Evolutionary conservation across 1,140 invertebrate species (phyloP).

Genomic region (Penaeus japonicus): DNA sequence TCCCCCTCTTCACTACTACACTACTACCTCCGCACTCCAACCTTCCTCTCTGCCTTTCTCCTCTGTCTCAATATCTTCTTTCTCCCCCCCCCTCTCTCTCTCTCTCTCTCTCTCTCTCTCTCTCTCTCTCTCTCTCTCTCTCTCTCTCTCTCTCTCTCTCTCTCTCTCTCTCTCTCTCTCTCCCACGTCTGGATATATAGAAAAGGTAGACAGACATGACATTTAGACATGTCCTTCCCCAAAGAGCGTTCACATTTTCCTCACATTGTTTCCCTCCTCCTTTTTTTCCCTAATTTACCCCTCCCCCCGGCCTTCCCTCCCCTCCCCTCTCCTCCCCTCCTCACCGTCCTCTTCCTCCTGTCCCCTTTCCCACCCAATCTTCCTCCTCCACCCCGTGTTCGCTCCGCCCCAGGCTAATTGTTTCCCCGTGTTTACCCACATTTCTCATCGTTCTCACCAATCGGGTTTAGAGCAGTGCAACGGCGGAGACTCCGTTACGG

Average conservation of each 20-base stretch:
- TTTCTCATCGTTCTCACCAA: too few species aligned
- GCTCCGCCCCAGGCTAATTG: too few species aligned
- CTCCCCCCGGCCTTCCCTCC: background rate
- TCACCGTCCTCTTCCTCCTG: background rate
- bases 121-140: slow-evolving; percentile 13
- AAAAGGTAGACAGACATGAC: background rate
- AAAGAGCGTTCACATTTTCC: background rate
- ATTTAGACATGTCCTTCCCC: background rate
- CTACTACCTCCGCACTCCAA: too few species aligned
- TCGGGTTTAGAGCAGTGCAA: too few species aligned
- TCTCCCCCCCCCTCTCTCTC: background rate
- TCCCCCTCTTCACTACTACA: too few species aligned
- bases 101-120: slow-evolving; percentile 13
- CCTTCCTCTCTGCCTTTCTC: background rate
- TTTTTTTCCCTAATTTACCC: background rate
- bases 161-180: background rate
- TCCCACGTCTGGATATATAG: background rate
- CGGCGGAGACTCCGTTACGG: too few species aligned
- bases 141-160: slow-evolving; percentile 1
- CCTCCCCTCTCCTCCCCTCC: background rate
- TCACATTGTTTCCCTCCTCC: too few species aligned
- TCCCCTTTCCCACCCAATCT: background rate
- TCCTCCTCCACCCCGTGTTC: background rate
- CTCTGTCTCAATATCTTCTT: background rate
- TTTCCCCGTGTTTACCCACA: too few species aligned